phyloP scores from a whole-genome alignment of 2,113 vertebrate species.

The Euleptes europaea region DNA sequence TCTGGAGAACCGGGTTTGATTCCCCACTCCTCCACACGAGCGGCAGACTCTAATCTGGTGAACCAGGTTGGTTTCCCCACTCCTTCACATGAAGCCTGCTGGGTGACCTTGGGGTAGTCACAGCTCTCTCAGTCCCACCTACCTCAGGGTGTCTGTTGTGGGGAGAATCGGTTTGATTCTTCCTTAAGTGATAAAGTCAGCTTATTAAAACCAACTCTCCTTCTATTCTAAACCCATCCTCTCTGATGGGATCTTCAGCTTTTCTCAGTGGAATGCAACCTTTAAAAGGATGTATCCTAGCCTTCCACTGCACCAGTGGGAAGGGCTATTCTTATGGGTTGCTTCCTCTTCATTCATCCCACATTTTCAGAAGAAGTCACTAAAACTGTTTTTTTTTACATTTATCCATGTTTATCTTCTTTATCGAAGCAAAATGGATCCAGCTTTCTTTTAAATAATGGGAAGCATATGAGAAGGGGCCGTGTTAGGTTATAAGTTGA shows the following conservation, averaged over 20 bases:
- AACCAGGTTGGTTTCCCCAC: too few species aligned
- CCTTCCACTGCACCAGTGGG: background rate
- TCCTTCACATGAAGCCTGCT: too few species aligned
- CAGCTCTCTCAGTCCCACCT: too few species aligned
- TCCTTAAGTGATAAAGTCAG: too few species aligned
- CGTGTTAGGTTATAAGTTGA: conserved; percentile 59
- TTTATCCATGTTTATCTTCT: conserved; percentile 63
- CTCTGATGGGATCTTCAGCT: background rate
- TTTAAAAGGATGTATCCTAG: background rate
- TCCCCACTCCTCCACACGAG: too few species aligned
- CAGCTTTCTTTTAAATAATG: conserved; percentile 65
- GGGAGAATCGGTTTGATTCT: too few species aligned
- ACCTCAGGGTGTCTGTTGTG: too few species aligned
- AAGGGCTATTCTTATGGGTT: background rate
- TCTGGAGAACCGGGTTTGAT: too few species aligned
- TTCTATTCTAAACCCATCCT: background rate
- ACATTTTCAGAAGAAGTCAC: conserved; percentile 56
- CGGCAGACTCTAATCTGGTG: too few species aligned
- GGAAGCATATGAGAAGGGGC: conserved; percentile 61
- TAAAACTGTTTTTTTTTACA: conserved; percentile 57
- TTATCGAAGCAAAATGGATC: conserved; percentile 63
- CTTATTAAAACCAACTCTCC: too few species aligned
- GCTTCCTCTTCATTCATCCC: conserved; percentile 3
- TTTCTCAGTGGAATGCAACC: background rate
- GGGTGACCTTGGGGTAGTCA: too few species aligned